Base-by-base conservation (phyloP, 1,140 invertebrate species). In the Drosophila subobscura region DNA sequence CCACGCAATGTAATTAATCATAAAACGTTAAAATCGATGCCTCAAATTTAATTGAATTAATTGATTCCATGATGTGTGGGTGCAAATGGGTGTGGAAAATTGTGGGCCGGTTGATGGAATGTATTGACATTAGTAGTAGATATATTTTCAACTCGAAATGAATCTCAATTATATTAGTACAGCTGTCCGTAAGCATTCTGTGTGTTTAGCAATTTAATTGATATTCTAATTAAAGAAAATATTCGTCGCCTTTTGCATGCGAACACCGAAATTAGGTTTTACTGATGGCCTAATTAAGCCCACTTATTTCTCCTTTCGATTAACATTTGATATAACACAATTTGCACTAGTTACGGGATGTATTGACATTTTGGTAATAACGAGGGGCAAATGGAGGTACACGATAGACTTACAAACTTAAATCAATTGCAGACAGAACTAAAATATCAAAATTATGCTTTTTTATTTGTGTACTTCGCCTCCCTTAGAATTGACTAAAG, bases 91-190 rank as follows among this genome's bases (percentile, higher is more conserved):
- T 58, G 50, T 41, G 42, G 44, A 54, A 65, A 54, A 14, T 46
- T 66, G 25, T 33, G 41, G 27, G 14, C 49, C 20, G 14, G 16
- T 14, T 46, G 3, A 4, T 23, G 16, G 29, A 3, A 25, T 37
- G 65, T 42, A 22, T 49, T 56, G 73, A 61, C 45, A 12, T 51
- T 44, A 73, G 57, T 44, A 73, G 57, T 1, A 20, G 16, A 20
- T 41, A 33, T 56, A 46, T 54, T 70, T 56, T 60, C 67, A 70
- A 56, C 46, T 37, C 60, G 37, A 68, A 63, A 50, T 58, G 46
- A 67, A 78, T 78, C 68, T 78, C 88, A 86, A 86, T 86, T 78
- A 81, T 67, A 88, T 88, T 86, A 86, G 74, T 60, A 54, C 74
- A 75, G 71, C 73, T 74, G 59, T 29, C 7, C 25, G 16, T 22